Conservation (phyloP, 1,140 invertebrate species). For the Pemphigus obesinymphae region DNA sequence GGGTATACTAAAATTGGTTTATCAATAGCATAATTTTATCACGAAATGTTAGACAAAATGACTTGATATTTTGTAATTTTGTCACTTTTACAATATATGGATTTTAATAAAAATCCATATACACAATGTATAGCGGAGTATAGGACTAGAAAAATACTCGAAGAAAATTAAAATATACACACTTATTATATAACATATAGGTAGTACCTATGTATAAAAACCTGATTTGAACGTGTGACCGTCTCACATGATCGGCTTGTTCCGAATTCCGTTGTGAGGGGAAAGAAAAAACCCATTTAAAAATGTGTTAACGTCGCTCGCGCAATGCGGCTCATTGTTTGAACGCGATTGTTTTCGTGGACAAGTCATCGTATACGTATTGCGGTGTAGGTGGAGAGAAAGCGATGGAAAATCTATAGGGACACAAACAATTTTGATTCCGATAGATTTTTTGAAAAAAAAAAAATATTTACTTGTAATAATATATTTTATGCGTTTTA, state of each 20-base stretch:
- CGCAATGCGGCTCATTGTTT: slow-evolving; percentile 14
- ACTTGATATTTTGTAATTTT: too few species aligned
- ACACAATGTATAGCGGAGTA: not conserved
- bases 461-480: too few species aligned
- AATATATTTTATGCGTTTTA: too few species aligned
- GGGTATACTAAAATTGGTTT: too few species aligned
- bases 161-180: slow-evolving; percentile 31
- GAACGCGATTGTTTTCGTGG: not conserved
- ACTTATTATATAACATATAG: not conserved
- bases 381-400: not conserved
- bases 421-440: too few species aligned
- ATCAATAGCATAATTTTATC: too few species aligned
- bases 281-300: slow-evolving; percentile 21
- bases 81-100: too few species aligned
- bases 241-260: slow-evolving; percentile 33
- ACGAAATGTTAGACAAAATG: too few species aligned
- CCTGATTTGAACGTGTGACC: slow-evolving; percentile 36
- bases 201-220: not conserved
- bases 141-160: not conserved
- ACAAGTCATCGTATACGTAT: too few species aligned
- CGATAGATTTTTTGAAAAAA: too few species aligned
- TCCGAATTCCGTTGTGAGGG: not conserved
- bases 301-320: slow-evolving; percentile 20
- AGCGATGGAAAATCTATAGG: not conserved
- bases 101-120: not conserved